phyloP scores from a whole-genome alignment of 2,888 invertebrate genomes.

The Alentia gelatinosa region DNA sequence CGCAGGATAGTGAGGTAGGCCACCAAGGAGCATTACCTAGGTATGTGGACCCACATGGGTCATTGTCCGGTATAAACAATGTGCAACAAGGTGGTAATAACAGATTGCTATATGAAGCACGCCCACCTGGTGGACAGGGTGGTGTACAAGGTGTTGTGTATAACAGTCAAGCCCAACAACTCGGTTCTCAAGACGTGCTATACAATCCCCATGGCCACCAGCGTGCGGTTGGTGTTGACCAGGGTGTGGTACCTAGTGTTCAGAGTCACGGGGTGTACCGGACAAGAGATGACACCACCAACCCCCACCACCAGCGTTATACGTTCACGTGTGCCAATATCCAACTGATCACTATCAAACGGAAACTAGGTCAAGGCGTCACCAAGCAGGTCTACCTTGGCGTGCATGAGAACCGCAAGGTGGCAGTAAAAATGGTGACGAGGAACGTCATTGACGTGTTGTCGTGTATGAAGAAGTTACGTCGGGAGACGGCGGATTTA shows the following conservation, averaged over 20 bases:
- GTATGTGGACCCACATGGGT: too few species aligned
- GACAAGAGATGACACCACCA: slow-evolving; percentile 4
- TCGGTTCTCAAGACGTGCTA: neutral
- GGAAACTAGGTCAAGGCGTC: slow-evolving; percentile 77
- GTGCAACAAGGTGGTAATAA: neutral
- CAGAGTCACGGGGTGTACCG: neutral
- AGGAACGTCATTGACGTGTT: slow-evolving; percentile 75
- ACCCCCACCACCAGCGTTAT: slow-evolving; percentile 42
- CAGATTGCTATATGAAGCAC: neutral
- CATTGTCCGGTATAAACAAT: neutral
- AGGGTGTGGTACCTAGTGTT: neutral
- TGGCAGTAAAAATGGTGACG: slow-evolving; percentile 79
- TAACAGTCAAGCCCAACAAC: neutral
- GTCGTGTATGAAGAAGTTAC: slow-evolving; percentile 68
- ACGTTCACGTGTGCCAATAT: slow-evolving; percentile 74
- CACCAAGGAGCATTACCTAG: neutral
- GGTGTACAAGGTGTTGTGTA: neutral
- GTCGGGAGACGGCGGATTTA: slow-evolving; percentile 18
- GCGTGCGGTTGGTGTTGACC: neutral
- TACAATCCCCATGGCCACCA: neutral
- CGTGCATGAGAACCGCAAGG: slow-evolving; percentile 67
- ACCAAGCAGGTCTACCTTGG: slow-evolving; percentile 77
- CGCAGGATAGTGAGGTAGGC: too few species aligned
- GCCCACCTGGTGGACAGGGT: neutral
- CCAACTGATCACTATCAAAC: slow-evolving; percentile 69